These are phyloP conservation scores for Myotis pilosus DNA, from an alignment of 2,797 vertebrate genomes.

Conservation along the genomic window DNA sequence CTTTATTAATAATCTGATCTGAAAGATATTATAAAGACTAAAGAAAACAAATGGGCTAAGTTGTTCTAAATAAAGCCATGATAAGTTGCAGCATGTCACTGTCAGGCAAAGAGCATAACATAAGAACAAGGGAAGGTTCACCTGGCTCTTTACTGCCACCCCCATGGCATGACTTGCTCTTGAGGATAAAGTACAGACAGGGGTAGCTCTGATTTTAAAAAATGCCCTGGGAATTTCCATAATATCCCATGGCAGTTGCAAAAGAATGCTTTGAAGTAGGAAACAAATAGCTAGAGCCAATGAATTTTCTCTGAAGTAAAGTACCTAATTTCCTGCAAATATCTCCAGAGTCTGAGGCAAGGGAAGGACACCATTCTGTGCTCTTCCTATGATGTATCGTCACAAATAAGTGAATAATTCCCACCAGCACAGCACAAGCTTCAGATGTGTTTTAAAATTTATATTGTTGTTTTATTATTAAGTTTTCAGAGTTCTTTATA, in stretches of 20 bases:
- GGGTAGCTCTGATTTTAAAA: neutral
- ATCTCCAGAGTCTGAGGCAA: constrained; percentile 48
- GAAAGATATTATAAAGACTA: neutral
- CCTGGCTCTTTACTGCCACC: neutral
- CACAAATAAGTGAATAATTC: constrained; percentile 54
- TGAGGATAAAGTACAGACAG: constrained; percentile 8
- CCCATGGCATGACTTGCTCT: neutral
- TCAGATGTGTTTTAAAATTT: neutral
- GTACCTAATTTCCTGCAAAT: constrained; percentile 73
- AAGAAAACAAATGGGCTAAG: neutral
- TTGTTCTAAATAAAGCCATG: neutral
- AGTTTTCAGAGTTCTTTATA: neutral
- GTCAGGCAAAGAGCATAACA: neutral
- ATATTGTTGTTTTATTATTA: neutral
- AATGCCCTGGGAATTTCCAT: constrained; percentile 9
- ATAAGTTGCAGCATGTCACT: neutral
- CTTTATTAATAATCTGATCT: neutral
- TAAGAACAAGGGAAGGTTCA: neutral
- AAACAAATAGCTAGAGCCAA: constrained; percentile 61
- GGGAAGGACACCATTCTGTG: constrained; percentile 24
- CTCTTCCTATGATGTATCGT: constrained; percentile 12
- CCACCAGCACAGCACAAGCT: neutral
- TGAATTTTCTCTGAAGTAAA: constrained; percentile 64
- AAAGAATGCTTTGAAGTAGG: constrained; percentile 73
- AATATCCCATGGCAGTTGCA: constrained; percentile 15